phyloP scores from a whole-genome alignment of 1,140 invertebrate species.

The Homalodisca vitripennis region DNA sequence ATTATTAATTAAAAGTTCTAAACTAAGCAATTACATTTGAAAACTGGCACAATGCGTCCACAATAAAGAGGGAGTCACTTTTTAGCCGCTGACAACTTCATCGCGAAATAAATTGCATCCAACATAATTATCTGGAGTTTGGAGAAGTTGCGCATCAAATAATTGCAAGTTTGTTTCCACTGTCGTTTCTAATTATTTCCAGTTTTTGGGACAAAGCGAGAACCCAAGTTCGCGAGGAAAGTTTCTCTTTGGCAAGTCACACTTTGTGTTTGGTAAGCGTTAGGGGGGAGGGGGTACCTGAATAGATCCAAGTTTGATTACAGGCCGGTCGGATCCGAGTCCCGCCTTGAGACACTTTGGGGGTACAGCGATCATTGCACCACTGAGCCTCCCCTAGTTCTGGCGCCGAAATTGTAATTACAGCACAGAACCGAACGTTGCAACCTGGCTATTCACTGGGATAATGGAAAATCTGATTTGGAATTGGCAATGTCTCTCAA shows the following conservation, averaged over 20 bases:
- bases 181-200: slow-evolving; percentile 16
- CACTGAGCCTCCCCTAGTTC: no score
- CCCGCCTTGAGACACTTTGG: no score
- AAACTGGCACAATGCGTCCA: neutral
- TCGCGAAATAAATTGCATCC: slow-evolving; percentile 5
- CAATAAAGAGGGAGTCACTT: neutral
- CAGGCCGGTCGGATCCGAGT: neutral
- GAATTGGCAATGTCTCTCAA: no score
- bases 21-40: neutral
- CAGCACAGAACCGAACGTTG: no score
- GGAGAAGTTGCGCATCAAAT: slow-evolving; percentile 14
- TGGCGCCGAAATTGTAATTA: no score
- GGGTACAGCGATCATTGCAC: no score
- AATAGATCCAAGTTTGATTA: slow-evolving; percentile 14
- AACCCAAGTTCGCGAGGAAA: neutral
- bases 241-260: slow-evolving; percentile 4
- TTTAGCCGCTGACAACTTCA: neutral
- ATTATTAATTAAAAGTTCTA: neutral
- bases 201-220: slow-evolving; percentile 6
- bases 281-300: neutral
- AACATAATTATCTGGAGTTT: neutral
- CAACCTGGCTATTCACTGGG: no score
- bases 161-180: slow-evolving; percentile 4
- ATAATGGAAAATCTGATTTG: no score
- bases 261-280: neutral